phyloP scores from a whole-genome alignment of 23 tunicate species.

The Botrylloides violaceus region DNA sequence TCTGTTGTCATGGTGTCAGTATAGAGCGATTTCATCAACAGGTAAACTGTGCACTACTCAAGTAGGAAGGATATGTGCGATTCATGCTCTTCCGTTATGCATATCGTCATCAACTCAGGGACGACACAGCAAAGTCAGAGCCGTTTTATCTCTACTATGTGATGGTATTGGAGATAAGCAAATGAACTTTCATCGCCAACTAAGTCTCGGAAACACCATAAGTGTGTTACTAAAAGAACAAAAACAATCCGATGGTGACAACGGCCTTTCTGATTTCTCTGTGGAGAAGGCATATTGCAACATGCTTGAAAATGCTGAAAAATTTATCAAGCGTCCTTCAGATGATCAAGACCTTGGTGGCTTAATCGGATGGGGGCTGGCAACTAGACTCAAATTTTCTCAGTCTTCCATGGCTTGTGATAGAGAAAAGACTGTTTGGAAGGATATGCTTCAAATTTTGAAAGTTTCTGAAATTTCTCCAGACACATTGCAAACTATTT shows the following conservation, averaged over 20 bases:
- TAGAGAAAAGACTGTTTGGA: not conserved
- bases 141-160: slow-evolving; percentile 5
- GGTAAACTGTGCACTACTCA: slow-evolving; percentile 58
- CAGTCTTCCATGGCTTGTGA: not conserved
- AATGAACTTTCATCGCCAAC: not conserved
- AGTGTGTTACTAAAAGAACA: slow-evolving; percentile 23
- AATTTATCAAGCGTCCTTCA: not conserved
- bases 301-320: not conserved
- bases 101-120: slow-evolving; percentile 11
- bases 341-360: slow-evolving; percentile 4
- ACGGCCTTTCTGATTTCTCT: too few relatives aligned
- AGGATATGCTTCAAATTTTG: not conserved
- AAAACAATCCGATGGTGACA: not conserved
- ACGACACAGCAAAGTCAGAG: slow-evolving; percentile 9
- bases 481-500: not conserved
- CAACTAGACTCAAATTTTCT: not conserved
- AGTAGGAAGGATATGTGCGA: slow-evolving; percentile 64
- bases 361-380: slow-evolving; percentile 11
- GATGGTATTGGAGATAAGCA: not conserved
- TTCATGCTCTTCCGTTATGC: slow-evolving; percentile 28
- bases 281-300: not conserved
- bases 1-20: slow-evolving; percentile 79
- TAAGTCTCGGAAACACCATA: slow-evolving; percentile 27
- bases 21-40: slow-evolving; percentile 43
- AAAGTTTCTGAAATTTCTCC: slow-evolving; percentile 7